Percentiles rank a stretch among this genome's conserved stretches.
These are phyloP conservation scores for Girardinichthys multiradiatus DNA, from an alignment of 2,113 vertebrate species.

Conservation along the genomic window DNA sequence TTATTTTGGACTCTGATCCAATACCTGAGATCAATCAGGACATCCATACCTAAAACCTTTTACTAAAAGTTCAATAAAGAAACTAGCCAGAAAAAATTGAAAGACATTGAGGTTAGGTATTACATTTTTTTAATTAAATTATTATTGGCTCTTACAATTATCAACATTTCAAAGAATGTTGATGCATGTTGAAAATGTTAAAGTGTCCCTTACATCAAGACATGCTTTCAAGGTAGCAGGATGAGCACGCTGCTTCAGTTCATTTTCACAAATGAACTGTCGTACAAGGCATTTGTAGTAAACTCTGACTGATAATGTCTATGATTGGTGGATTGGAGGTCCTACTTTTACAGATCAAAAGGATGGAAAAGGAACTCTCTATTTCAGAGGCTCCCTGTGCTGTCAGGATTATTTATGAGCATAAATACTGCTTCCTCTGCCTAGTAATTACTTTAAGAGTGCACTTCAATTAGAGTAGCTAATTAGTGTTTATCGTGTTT, in stretches of 20 bases:
- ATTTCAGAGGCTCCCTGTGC: conserved; percentile 32
- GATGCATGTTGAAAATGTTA: not conserved
- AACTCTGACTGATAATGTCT: conserved; percentile 29
- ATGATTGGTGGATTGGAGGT: conserved; percentile 51
- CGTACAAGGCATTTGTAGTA: conserved; percentile 37
- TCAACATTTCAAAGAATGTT: not conserved
- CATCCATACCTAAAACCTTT: no score
- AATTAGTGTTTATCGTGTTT: conserved; percentile 80
- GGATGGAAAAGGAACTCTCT: conserved; percentile 34
- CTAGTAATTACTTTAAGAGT: conserved; percentile 78
- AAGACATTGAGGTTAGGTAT: not conserved
- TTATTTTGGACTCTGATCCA: no score
- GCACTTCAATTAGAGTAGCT: conserved; percentile 79
- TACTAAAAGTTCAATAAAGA: no score
- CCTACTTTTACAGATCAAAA: conserved; percentile 32
- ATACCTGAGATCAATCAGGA: no score
- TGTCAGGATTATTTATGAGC: conserved; percentile 75
- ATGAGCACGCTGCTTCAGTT: not conserved
- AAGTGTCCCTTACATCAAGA: not conserved
- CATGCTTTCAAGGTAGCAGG: not conserved
- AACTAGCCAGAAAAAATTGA: no score
- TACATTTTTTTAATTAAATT: no score
- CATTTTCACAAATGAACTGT: conserved; percentile 11
- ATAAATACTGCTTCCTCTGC: conserved; percentile 73
- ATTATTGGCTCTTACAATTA: no score